Percentiles rank a stretch among this genome's conserved stretches.
Evolutionary conservation across 1,140 invertebrate species (phyloP).

Genomic region (Sesamia nonagrioides): DNA sequence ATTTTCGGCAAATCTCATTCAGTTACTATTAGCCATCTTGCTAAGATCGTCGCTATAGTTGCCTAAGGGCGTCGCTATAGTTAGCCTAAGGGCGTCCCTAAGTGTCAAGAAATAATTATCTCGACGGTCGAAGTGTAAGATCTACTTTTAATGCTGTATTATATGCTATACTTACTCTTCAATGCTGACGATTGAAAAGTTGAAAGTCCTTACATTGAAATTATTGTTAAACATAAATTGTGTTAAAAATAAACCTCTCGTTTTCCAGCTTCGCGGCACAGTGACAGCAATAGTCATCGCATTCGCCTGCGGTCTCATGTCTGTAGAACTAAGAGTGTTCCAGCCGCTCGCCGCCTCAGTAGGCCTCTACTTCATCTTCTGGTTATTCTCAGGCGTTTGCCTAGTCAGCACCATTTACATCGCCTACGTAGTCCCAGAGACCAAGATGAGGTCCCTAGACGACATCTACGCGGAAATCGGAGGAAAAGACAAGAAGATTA

Average conservation of each 20-base stretch:
- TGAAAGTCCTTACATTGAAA: no score
- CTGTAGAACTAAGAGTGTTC: constrained; percentile 73
- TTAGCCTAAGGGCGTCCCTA: no score
- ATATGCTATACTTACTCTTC: no score
- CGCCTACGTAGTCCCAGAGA: constrained; percentile 90
- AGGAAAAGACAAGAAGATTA: constrained; percentile 58
- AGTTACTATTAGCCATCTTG: no score
- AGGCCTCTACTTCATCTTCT: constrained; percentile 89
- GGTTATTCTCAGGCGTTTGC: constrained; percentile 90
- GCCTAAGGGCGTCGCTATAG: no score
- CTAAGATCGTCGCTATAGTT: no score
- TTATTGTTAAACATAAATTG: not conserved
- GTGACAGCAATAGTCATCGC: constrained; percentile 80
- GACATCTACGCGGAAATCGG: constrained; percentile 77
- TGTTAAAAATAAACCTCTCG: constrained; percentile 11
- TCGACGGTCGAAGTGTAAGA: no score
- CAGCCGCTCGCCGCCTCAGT: constrained; percentile 85
- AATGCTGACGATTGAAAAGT: not conserved
- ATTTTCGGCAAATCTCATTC: no score
- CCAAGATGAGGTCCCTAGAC: constrained; percentile 91
- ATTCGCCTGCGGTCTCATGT: constrained; percentile 73
- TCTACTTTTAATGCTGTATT: no score
- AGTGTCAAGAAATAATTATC: no score
- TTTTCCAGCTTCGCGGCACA: constrained; percentile 78
- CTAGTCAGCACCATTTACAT: constrained; percentile 89